Evolutionary conservation across 2,113 vertebrate species (phyloP), one percentile per base, ranked within the genome.

Genomic region (Sminthopsis crassicaudata): DNA sequence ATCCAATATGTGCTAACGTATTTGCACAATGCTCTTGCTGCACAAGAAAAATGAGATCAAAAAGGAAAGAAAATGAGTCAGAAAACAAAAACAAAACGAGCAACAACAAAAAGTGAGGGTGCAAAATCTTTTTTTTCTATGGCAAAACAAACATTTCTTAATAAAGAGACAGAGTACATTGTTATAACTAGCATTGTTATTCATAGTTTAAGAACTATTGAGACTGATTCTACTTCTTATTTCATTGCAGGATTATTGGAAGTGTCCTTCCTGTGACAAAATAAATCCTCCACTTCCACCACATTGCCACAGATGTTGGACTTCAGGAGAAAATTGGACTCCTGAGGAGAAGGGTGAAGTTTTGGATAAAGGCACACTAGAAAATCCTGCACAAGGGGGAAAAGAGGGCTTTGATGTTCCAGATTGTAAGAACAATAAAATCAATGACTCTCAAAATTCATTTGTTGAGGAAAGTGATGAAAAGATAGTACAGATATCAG

Each of bases 291-390:
- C 99, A 0, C 99, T 99, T 1, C 99, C 99, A 30, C 98, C 99
- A 8, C 99, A 99, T 97, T 99, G 99, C 96, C 99, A 99, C 90
- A 98, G 99, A 98, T 99, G 99, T 96, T 99, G 99, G 99, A 97
- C 98, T 19, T 98, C 99, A 53, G 99, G 99, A 2, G 98, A 50
- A n/a, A 99, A 99, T 67, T 99, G 99, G 99, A 99, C 99, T 95
- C 99, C 99, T 0, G 99, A 99, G 52, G 91, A 98, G 55, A 98
- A 98, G 94, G 95, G 96, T 1, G 97, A 97, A 0, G 98, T 98
- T 95, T 0, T 94, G 36, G 97, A 98, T n/a, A 98, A 98, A 67
- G 93, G 91, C 48, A 98, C 99, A 90, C 97, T 98, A 67, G 98
- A 98, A 91, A 92, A 50, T 12, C 94, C 95, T 95, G 8, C 94